Conservation (phyloP, 64 coral and sea anemone genomes). For the Montipora efflorescens region DNA sequence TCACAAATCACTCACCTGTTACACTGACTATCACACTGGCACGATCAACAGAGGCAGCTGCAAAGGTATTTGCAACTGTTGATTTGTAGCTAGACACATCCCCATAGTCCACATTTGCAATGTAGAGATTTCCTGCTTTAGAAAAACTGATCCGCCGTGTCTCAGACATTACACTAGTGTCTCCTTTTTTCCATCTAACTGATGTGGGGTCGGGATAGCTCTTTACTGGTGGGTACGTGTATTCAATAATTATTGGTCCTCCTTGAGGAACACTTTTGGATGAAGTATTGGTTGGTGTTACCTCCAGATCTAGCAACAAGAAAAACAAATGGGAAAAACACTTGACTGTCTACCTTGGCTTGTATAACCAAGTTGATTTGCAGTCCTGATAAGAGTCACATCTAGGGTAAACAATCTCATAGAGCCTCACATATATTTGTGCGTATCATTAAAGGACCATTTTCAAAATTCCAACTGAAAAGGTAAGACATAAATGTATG, state of each 20-base stretch:
- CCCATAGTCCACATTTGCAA: slow-evolving; percentile 53
- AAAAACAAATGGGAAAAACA: background rate
- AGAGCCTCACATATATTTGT: too few species aligned
- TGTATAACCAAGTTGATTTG: too few species aligned
- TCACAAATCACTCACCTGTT: slow-evolving; percentile 49
- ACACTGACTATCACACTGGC: slow-evolving; percentile 35
- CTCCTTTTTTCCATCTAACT: slow-evolving; percentile 57
- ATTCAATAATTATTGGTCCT: background rate
- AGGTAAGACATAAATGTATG: too few species aligned
- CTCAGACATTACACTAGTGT: slow-evolving; percentile 19
- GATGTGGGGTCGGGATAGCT: slow-evolving; percentile 72
- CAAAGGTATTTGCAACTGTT: slow-evolving; percentile 65
- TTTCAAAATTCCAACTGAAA: too few species aligned
- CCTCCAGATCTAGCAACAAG: slow-evolving; percentile 1
- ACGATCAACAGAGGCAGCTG: slow-evolving; percentile 22
- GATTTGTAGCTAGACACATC: slow-evolving; percentile 74
- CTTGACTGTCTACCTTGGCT: too few species aligned
- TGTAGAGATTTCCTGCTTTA: slow-evolving; percentile 69
- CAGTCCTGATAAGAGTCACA: too few species aligned
- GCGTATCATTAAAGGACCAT: too few species aligned
- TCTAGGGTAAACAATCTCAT: too few species aligned
- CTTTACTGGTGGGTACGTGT: slow-evolving; percentile 24
- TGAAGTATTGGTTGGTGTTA: background rate
- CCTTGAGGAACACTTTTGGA: background rate
- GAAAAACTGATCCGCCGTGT: slow-evolving; percentile 74